phyloP scores from a whole-genome alignment of 1,140 invertebrate species.

The Mamestra configurata region DNA sequence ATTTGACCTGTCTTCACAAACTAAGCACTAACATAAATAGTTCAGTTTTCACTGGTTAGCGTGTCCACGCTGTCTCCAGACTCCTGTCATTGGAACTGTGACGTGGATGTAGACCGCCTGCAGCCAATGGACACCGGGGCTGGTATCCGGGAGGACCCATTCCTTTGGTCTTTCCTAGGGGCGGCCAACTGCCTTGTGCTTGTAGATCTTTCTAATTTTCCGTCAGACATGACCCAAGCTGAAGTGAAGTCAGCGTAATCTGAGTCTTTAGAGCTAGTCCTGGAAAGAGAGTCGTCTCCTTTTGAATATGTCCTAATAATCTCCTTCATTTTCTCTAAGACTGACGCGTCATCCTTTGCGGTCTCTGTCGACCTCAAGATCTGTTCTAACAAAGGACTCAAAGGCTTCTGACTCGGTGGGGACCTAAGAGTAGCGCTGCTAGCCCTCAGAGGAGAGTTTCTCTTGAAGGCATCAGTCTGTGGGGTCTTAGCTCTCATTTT shows the following conservation, averaged over 20 bases:
- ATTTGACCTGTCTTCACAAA: conserved; percentile 26
- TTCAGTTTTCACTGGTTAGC: conserved; percentile 48
- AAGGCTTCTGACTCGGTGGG: conserved; percentile 88
- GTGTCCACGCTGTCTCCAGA: conserved; percentile 52
- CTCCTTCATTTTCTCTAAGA: conserved; percentile 92
- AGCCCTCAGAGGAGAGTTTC: conserved; percentile 89
- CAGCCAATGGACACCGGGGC: conserved; percentile 87
- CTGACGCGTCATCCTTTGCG: conserved; percentile 90
- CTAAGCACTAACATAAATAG: conserved; percentile 44
- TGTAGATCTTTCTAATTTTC: conserved; percentile 89
- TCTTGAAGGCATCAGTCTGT: conserved; percentile 87
- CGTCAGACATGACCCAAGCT: conserved; percentile 93
- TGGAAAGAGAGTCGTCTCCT: conserved; percentile 82
- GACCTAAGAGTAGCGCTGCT: conserved; percentile 89
- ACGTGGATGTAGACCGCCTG: conserved; percentile 82
- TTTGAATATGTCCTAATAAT: conserved; percentile 90
- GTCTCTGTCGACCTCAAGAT: conserved; percentile 91
- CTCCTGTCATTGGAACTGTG: conserved; percentile 81
- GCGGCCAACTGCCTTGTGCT: conserved; percentile 84
- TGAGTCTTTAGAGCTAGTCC: conserved; percentile 88
- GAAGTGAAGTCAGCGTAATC: conserved; percentile 91
- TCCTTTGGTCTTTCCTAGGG: conserved; percentile 89
- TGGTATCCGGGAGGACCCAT: conserved; percentile 88
- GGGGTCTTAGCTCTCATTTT: conserved; percentile 75
- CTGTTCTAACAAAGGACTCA: conserved; percentile 91